These are phyloP conservation scores for Nomada goodeniana DNA, from an alignment of 2,888 invertebrate genomes.

Conservation along the genomic window DNA sequence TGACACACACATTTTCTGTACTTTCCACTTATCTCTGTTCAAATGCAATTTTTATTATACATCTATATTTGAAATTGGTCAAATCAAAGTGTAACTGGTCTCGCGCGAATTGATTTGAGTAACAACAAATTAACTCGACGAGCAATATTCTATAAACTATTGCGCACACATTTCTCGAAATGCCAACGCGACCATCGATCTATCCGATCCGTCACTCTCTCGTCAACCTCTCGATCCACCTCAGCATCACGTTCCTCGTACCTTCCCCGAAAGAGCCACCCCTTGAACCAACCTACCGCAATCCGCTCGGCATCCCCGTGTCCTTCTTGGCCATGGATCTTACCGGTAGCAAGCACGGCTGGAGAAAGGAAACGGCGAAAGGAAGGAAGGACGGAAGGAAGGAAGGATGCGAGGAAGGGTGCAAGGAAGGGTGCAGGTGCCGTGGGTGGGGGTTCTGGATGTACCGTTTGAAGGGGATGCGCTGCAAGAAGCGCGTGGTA, in stretches of 20 bases:
- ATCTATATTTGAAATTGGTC: too few species aligned
- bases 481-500: conserved; percentile 68
- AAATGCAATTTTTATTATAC: too few species aligned
- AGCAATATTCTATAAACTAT: too few species aligned
- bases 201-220: neutral
- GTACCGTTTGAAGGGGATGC: conserved; percentile 66
- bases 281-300: neutral
- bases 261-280: neutral
- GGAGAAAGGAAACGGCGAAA: conserved; percentile 19
- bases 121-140: too few species aligned
- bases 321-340: neutral
- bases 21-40: too few species aligned
- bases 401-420: conserved; percentile 42
- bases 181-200: neutral
- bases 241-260: neutral
- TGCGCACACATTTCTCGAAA: neutral
- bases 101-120: too few species aligned
- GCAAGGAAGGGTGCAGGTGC: conserved; percentile 54
- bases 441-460: conserved; percentile 57
- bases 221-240: neutral
- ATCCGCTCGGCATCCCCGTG: neutral
- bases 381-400: conserved; percentile 29
- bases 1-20: too few species aligned
- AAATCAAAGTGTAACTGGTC: too few species aligned
- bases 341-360: neutral